Conservation (phyloP, 2,113 vertebrate genomes). For the Myxocyprinus asiaticus region DNA sequence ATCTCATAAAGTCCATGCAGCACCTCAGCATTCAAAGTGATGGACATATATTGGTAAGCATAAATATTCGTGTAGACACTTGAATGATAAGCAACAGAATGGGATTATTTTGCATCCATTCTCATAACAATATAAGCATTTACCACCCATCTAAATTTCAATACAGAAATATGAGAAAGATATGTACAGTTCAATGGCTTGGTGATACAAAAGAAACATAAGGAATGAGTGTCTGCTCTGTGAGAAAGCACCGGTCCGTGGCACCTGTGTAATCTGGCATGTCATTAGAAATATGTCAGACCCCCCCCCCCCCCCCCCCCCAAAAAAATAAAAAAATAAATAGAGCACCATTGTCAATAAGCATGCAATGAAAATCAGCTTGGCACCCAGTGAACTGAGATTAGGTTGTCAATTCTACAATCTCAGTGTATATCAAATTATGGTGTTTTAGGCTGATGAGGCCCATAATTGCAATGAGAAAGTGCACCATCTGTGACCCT, state of each 20-base stretch:
- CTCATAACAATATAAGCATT: not conserved
- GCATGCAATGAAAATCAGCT: constrained; percentile 66
- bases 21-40: not conserved
- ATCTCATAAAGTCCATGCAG: not conserved
- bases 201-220: no score
- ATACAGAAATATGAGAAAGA: constrained; percentile 23
- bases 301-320: constrained; percentile 39
- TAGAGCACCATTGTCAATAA: constrained; percentile 63
- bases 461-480: constrained; percentile 63
- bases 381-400: constrained; percentile 52
- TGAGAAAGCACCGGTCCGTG: constrained; percentile 61
- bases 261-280: constrained; percentile 44
- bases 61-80: not conserved
- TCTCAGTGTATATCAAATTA: constrained; percentile 70
- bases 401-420: constrained; percentile 65
- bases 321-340: constrained; percentile 49
- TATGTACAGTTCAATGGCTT: no score
- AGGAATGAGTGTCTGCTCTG: constrained; percentile 54
- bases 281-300: constrained; percentile 66
- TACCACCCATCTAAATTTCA: not conserved
- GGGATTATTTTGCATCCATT: not conserved
- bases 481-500: not conserved
- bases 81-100: constrained; percentile 8
- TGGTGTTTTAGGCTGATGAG: constrained; percentile 54
- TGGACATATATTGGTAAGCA: not conserved